Evolutionary conservation across 2,797 vertebrate genomes (phyloP).

Genomic region (Arrhamphus sclerolepis): DNA sequence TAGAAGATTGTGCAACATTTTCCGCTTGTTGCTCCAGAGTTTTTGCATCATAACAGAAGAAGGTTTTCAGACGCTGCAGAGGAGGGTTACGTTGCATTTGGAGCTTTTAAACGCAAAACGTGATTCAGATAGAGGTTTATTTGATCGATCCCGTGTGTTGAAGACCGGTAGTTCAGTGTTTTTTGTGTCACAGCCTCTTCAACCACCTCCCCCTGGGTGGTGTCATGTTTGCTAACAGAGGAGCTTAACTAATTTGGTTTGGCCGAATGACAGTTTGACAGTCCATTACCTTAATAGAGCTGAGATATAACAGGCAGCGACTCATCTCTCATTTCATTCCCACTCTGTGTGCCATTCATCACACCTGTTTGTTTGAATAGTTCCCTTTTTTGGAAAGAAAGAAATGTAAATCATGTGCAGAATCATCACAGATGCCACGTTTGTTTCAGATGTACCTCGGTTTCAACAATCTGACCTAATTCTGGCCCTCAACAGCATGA

Average conservation of each 20-base stretch:
- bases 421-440: too few relatives aligned
- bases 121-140: background rate
- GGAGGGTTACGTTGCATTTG: background rate
- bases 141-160: background rate
- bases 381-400: too few relatives aligned
- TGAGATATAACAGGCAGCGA: background rate
- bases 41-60: background rate
- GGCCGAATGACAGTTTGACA: slow-evolving; percentile 25
- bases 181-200: slow-evolving; percentile 3
- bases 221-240: slow-evolving; percentile 38
- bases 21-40: background rate
- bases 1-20: slow-evolving; percentile 24
- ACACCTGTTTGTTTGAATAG: too few relatives aligned
- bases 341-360: too few relatives aligned
- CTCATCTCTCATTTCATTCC: slow-evolving; percentile 17
- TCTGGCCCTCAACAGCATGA: background rate
- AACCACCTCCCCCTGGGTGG: background rate
- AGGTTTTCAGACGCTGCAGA: background rate
- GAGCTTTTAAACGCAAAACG: background rate
- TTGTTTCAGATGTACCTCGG: too few relatives aligned
- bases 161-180: slow-evolving; percentile 1
- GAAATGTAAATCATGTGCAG: too few relatives aligned
- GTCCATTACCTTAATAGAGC: slow-evolving; percentile 13
- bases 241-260: slow-evolving; percentile 27
- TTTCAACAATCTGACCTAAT: background rate